Conservation (phyloP, 2,797 vertebrate genomes). For the Paedocypris micromegethes region DNA sequence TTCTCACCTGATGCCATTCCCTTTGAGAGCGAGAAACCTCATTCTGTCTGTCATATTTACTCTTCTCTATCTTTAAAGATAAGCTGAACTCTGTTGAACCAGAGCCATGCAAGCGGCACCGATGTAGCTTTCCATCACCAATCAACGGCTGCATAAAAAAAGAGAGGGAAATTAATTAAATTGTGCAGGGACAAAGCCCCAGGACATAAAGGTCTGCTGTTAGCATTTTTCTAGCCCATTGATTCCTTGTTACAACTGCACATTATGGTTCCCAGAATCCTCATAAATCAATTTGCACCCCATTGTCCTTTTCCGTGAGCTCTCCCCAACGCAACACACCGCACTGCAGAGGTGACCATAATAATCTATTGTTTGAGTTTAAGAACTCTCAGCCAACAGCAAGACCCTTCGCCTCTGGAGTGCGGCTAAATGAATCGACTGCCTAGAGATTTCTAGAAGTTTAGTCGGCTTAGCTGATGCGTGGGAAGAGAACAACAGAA, state of each 20-base stretch:
- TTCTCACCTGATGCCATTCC: conserved; percentile 34
- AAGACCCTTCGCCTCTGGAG: conserved; percentile 57
- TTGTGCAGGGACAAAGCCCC: conserved; percentile 67
- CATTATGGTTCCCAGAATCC: conserved; percentile 73
- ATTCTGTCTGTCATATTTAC: conserved; percentile 56
- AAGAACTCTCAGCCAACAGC: conserved; percentile 51
- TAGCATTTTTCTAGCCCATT: conserved; percentile 84
- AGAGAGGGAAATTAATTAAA: conserved; percentile 71
- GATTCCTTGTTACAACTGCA: conserved; percentile 79
- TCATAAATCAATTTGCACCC: conserved; percentile 77
- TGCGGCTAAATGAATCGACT: conserved; percentile 60
- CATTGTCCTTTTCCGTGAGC: conserved; percentile 72
- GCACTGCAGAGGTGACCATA: conserved; percentile 67
- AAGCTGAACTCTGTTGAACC: conserved; percentile 54
- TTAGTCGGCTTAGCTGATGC: conserved; percentile 51
- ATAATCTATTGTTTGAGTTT: conserved; percentile 74
- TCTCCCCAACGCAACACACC: conserved; percentile 63
- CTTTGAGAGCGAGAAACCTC: conserved; percentile 45
- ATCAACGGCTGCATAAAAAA: conserved; percentile 50
- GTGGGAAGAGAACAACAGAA: conserved; percentile 43
- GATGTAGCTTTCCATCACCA: conserved; percentile 60
- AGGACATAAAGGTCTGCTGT: conserved; percentile 77
- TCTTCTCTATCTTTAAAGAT: conserved; percentile 41
- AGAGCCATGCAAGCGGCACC: conserved; percentile 48
- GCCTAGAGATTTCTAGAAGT: conserved; percentile 53